Evolutionary conservation across 2,888 invertebrate species (phyloP), one percentile per base, ranked within the genome.

Genomic region (Julus scandinavius): DNA sequence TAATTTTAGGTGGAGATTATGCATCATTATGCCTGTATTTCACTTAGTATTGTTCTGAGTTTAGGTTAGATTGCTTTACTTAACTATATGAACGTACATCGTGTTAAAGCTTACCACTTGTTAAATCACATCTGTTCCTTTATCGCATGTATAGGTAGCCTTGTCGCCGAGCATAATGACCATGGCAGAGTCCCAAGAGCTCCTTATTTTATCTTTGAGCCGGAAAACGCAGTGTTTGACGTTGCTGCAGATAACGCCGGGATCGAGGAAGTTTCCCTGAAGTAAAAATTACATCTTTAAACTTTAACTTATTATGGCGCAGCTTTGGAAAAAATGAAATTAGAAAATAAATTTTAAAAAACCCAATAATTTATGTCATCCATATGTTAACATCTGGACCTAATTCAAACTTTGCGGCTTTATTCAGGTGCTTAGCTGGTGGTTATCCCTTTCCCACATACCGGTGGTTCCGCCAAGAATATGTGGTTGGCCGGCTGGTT

Each of bases 401-500:
- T 45, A 38, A 29, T 38, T 83, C 4, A 17, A 58, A 58, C 58
- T 15, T 54, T 13, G 17, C 38, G 11, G 13, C 7, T 72, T 29
- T 49, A 20, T 72, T 20, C 17, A 90, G 96, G 95, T 90, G 92
- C 90, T 89, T 91, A 20, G 93, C 93, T 9, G 90, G 90, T 29
- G 98, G 98, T 0, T 98, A 95, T 92, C 98, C 98, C 5, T 95
- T 96, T 38, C 98, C 98, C 0, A 95, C 94, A 0, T 98, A 98
- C 91, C 95, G 95, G 91, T 98, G 97, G 98, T 98, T 94, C 91
- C 95, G 95, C 91, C 97, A 97, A 93, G 95, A 96, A 90, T 97
- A 96, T 92, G 94, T 96, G 90, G 95, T 96, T 90, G 96, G 97
- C 91, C 94, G 94, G 88, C 93, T 97, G 15, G 93, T 95, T 89